Base-by-base conservation (phyloP, 2,797 vertebrate species). In the Silurus lanzhouensis region DNA sequence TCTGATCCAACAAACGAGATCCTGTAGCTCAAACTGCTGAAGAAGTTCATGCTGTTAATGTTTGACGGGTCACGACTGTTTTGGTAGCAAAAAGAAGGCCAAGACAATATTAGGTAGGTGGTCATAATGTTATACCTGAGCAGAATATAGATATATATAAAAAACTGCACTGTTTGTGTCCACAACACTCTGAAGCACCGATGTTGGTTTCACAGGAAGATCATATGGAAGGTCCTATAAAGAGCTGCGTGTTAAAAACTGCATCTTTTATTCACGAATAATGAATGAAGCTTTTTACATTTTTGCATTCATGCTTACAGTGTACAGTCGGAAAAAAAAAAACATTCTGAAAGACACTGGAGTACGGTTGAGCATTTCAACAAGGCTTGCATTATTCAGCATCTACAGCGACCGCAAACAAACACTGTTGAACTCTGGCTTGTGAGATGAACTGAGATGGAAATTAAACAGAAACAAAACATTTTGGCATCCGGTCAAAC, bases 401-500 rank as follows among this genome's bases (percentile, higher is more conserved):
- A 31, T 72, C 19, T 68, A 55, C 66, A 72, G 38, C 27, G 52
- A 84, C 38, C 27, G 5, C 52, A 68, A 55, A 31, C n/a, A 81
- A 81, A 27, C 57, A 84, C 14, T 57, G 79, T 60, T 84, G 83
- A 64, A 83, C 63, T 12, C 44, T 12, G 80, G 27, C 55, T 57
- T 86, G 79, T 89, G 88, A 92, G 90, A 89, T 82, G 83, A 88
- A 85, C 48, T 57, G 44, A 38, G 70, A 88, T 84, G 83, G 87
- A 89, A 85, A 86, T 79, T 87, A 79, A 25, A 82, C 72, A 81
- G 79, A 27, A 27, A 27, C 48, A 77, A 77, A 76, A 85, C 83
- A 58, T 88, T 89, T 52, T 83, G 88, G 75, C 89, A 92, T 92
- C 88, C 90, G 88, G 63, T 82, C 22, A 13, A 77, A 27, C 84